These are phyloP conservation scores for Dasyornis broadbenti DNA, from an alignment of 2,113 vertebrate genomes.

Conservation along the genomic window DNA sequence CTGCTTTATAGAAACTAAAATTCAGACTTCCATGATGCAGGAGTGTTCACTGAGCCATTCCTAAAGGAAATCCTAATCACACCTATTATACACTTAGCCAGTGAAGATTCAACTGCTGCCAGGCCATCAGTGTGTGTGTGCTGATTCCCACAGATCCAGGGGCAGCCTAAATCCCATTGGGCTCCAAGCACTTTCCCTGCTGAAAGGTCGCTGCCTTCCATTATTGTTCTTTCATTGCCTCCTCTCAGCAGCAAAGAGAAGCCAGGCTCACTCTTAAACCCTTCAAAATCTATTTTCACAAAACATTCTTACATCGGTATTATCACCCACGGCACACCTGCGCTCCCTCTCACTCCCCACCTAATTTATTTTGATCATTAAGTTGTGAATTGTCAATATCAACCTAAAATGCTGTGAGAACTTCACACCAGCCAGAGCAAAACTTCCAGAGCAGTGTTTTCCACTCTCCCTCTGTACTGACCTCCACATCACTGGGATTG, in stretches of 20 bases:
- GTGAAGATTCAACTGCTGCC: not conserved
- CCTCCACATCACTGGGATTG: constrained; percentile 74
- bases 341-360: not conserved
- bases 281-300: not conserved
- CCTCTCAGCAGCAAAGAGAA: not conserved
- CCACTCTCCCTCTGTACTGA: constrained; percentile 49
- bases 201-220: not conserved
- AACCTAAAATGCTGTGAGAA: not conserved
- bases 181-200: not conserved
- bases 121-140: not conserved
- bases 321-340: not conserved
- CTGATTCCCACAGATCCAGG: not conserved
- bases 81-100: not conserved
- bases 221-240: not conserved
- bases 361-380: not conserved
- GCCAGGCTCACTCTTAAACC: not conserved
- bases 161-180: not conserved
- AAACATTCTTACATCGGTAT: not conserved
- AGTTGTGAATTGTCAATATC: not conserved
- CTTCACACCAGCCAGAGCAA: not conserved
- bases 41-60: not conserved
- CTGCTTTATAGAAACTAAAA: not conserved
- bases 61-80: not conserved
- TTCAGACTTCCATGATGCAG: not conserved
- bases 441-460: not conserved